These are phyloP conservation scores for Pristionchus entomophagus DNA, from an alignment of 2,888 invertebrate genomes.

Conservation along the genomic window DNA sequence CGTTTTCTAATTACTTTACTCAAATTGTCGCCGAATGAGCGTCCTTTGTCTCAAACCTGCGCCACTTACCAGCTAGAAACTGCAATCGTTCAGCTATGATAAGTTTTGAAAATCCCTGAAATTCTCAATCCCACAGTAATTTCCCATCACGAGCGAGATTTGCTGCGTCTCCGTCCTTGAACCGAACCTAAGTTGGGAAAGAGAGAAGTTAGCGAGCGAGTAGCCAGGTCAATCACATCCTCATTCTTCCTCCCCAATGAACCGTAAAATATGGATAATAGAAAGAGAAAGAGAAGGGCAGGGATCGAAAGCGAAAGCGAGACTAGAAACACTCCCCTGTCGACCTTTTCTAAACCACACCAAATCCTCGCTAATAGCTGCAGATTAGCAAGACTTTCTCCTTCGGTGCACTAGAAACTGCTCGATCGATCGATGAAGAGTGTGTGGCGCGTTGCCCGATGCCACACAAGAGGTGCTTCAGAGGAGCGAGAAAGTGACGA, in stretches of 20 bases:
- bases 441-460: neutral
- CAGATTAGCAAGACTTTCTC: neutral
- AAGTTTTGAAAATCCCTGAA: neutral
- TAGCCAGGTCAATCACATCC: conserved; percentile 20
- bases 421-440: neutral
- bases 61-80: neutral
- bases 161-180: neutral
- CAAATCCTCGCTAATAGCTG: conserved; percentile 34
- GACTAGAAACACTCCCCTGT: neutral
- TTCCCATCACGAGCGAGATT: neutral
- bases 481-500: neutral
- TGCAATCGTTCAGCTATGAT: neutral
- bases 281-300: neutral
- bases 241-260: neutral
- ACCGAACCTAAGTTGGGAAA: conserved; percentile 38
- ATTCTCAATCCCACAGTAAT: neutral
- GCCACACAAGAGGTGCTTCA: neutral
- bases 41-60: neutral
- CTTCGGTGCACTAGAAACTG: neutral
- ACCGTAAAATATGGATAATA: neutral
- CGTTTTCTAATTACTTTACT: conserved; percentile 36
- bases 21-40: neutral
- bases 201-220: conserved; percentile 19
- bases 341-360: conserved; percentile 34
- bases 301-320: conserved; percentile 20